Conservation (phyloP, 2,797 vertebrate species). For the Galaxias olidus region DNA sequence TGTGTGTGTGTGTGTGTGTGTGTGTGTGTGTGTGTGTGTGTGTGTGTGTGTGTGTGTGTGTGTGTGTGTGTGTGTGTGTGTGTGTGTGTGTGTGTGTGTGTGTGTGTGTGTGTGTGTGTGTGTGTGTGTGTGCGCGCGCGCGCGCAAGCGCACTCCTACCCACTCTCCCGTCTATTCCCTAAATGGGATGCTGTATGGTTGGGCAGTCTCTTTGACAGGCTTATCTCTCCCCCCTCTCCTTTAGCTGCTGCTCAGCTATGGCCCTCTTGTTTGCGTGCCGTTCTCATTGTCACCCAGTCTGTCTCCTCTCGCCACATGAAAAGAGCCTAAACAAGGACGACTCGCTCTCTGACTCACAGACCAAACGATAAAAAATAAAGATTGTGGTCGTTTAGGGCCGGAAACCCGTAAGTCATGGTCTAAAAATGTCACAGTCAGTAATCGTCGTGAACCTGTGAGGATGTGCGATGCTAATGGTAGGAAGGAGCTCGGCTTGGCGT, state of each 20-base stretch:
- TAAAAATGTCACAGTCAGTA: too few species aligned
- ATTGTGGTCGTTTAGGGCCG: background rate
- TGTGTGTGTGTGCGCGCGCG: background rate
- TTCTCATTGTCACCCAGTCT: too few species aligned
- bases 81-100: slow-evolving; percentile 9
- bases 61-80: background rate
- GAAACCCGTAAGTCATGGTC: too few species aligned
- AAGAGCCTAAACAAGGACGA: background rate
- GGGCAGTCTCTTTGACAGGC: background rate
- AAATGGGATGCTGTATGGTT: background rate
- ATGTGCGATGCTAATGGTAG: background rate
- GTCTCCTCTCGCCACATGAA: background rate
- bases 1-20: too few species aligned
- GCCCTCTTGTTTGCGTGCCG: too few species aligned
- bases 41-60: background rate
- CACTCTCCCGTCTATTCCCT: background rate
- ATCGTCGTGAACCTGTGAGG: too few species aligned
- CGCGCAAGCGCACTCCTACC: too few species aligned
- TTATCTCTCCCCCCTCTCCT: background rate
- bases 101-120: slow-evolving; percentile 17
- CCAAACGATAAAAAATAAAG: too few species aligned
- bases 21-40: background rate
- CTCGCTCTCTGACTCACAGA: background rate
- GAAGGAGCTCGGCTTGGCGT: background rate
- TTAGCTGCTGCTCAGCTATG: too few species aligned